Evolutionary conservation across 2,797 vertebrate genomes (phyloP).

Genomic region (Sarcoramphus papa): DNA sequence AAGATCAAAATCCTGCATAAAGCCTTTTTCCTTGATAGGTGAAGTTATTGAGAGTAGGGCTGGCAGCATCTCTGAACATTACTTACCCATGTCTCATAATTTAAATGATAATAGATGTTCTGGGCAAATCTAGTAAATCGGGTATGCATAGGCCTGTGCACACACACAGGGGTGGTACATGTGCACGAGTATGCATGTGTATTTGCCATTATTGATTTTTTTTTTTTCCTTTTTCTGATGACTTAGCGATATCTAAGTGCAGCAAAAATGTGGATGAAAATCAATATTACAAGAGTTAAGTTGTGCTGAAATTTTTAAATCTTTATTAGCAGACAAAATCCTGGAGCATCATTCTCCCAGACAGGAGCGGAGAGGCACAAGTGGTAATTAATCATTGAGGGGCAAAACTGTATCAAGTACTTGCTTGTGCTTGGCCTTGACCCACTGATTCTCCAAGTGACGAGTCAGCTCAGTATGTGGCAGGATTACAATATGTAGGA

Average conservation of each 20-base stretch:
- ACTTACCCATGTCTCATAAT: not conserved
- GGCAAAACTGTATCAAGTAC: not conserved
- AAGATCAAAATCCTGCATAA: not conserved
- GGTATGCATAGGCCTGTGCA: not conserved
- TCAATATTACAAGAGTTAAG: not conserved
- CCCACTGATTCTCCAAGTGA: not conserved
- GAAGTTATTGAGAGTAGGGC: not conserved
- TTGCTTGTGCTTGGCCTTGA: not conserved
- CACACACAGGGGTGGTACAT: rapidly evolving
- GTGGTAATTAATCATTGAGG: not conserved
- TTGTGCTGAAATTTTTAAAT: not conserved
- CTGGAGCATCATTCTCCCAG: not conserved
- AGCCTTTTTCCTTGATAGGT: not conserved
- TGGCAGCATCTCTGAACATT: not conserved
- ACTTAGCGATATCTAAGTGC: not conserved
- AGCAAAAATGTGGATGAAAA: not conserved
- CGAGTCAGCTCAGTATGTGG: not conserved
- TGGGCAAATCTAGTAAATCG: not conserved
- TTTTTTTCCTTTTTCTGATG: not conserved
- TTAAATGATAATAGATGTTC: not conserved
- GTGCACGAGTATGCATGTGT: rapidly evolving
- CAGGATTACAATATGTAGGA: not conserved
- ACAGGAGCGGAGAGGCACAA: not conserved
- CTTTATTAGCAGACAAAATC: not conserved
- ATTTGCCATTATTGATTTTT: not conserved